phyloP scores from a whole-genome alignment of 2,888 invertebrate species.

The Standfussiana lucernea region DNA sequence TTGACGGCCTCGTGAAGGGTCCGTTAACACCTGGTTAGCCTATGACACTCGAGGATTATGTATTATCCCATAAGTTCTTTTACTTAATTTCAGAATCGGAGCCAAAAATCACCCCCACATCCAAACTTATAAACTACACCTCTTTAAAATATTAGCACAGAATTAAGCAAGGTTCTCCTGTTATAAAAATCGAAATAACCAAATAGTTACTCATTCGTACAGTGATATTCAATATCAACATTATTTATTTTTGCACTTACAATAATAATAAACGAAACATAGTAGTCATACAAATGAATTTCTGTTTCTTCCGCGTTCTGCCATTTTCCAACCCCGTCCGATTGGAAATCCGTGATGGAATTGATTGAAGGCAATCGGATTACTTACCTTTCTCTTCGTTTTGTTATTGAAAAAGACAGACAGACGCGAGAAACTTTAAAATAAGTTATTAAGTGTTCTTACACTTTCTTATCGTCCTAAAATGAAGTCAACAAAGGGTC shows the following conservation, averaged over 20 bases:
- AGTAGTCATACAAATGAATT: background rate
- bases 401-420: constrained; percentile 38
- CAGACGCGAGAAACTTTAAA: constrained; percentile 63
- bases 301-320: background rate
- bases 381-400: constrained; percentile 22
- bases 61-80: too few relatives aligned
- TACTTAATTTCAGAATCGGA: background rate
- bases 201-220: background rate
- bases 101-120: background rate
- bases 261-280: background rate
- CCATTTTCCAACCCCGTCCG: constrained; percentile 10
- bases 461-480: constrained; percentile 64
- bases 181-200: too few relatives aligned
- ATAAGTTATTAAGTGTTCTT: constrained; percentile 60
- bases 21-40: too few relatives aligned
- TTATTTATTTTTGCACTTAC: background rate
- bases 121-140: background rate
- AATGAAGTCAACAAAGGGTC: constrained; percentile 59
- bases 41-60: background rate
- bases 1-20: too few relatives aligned
- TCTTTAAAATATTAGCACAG: too few relatives aligned
- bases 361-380: constrained; percentile 39
- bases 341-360: constrained; percentile 34
- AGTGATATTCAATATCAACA: background rate
- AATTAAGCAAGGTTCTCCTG: too few relatives aligned